Conservation (phyloP, 2,797 vertebrate genomes). For the Poeciliopsis paucimaculata region DNA sequence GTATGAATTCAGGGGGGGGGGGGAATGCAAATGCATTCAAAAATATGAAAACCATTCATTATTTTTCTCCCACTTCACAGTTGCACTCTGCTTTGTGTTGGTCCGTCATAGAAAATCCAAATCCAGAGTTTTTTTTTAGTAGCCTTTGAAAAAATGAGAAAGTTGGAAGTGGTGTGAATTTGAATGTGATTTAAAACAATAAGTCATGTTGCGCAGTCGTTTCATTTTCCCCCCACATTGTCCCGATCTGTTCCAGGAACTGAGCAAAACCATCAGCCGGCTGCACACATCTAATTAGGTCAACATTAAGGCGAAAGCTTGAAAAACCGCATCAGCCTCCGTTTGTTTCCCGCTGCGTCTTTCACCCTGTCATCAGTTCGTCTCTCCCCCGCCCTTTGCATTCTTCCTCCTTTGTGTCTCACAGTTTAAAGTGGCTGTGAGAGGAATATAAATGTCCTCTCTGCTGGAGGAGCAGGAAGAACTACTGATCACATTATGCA, state of each 20-base stretch:
- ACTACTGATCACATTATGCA: constrained; percentile 30
- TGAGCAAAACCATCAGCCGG: constrained; percentile 8
- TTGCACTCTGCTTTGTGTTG: background rate
- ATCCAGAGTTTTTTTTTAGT: background rate
- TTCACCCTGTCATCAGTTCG: constrained; percentile 15
- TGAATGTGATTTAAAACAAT: background rate
- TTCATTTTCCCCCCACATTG: background rate
- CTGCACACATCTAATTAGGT: constrained; percentile 64
- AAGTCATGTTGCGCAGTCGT: background rate
- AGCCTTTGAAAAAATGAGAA: background rate
- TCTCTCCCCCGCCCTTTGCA: background rate
- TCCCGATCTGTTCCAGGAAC: constrained; percentile 18
- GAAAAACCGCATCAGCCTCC: constrained; percentile 22
- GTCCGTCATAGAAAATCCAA: background rate
- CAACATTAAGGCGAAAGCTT: constrained; percentile 40
- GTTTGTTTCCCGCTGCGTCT: constrained; percentile 19
- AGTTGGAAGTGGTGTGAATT: background rate
- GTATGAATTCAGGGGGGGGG: background rate
- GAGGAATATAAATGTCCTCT: constrained; percentile 22
- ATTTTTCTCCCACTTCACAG: background rate
- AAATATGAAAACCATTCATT: background rate
- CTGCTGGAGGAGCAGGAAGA: background rate
- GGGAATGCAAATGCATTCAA: background rate
- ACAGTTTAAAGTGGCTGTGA: constrained; percentile 16
- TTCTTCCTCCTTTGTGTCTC: constrained; percentile 13